Evolutionary conservation across 2,797 vertebrate species (phyloP), one percentile per base, ranked within the genome.

Genomic region (Premnoplex brunnescens): DNA sequence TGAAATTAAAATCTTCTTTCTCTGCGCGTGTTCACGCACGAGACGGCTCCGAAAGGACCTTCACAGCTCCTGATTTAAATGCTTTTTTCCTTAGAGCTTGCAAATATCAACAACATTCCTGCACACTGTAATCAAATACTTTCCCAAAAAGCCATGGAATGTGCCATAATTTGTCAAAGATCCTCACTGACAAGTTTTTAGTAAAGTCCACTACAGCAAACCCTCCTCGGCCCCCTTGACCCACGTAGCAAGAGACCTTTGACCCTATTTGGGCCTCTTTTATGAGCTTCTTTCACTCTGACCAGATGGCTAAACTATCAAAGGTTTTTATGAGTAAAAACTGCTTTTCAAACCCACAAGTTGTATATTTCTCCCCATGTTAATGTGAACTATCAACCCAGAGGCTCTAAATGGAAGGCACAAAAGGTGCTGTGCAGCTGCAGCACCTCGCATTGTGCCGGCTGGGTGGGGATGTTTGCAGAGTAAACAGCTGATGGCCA

Each of bases 221-320:
- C 98, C 98, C 98, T 98, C 97, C 96, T 97, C 94, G 98, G 98
- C 98, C 99, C 97, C 98, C 98, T 96, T 99, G 99, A 99, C 99
- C 99, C 98, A 97, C 97, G 97, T 98, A 98, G 98, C 98, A 98
- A 98, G 98, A 97, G 98, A 99, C 99, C 99, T 98, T 98, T 99
- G 98, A 99, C 99, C 99, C 99, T 98, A 98, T 98, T 98, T 97
- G 98, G 98, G 98, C 98, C 98, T 98, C 99, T 99, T 99, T 99
- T 99, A 99, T 99, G 98, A 98, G 98, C 98, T 98, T 98, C 98
- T 99, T 98, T 97, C 98, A 97, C 98, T 98, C 97, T 95, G 98
- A 98, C 99, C 99, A 99, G 99, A 99, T 99, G 99, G 99, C 99
- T 98, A 98, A 99, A 98, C 99, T 99, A 99, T 99, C 99, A 99